Base-by-base conservation (phyloP, 1,140 invertebrate genomes). In the Sesamia nonagrioides region DNA sequence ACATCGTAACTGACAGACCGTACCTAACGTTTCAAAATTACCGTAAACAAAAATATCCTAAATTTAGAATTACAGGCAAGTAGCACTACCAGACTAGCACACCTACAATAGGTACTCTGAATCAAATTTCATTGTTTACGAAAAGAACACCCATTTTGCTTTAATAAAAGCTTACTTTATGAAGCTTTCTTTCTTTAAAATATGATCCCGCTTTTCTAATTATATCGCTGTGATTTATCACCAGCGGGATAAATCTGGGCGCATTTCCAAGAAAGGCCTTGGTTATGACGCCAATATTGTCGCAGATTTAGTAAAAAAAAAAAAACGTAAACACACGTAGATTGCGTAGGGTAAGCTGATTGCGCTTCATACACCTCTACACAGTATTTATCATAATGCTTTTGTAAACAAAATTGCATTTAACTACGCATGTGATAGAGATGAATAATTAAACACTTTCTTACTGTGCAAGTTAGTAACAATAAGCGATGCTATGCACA, bases 251-350 rank as follows among this genome's bases (percentile, higher is more conserved):
- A 80, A 79, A 71, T 81, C 81, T 86, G 85, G 85, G 83, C 85
- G 82, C 72, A 80, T 77, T 79, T 86, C 85, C 85, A 86, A 86
- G 69, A 54, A n/a, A 69, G 74, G 42, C 71, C 50, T 80, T 77
- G 71, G 21, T 11, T 58, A 58, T 82, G 79, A 82, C 79, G 75
- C 13, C 75, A 48, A 9, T 33, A 35, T 40, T 74, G 50, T 68
- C 61, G 52, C 50, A 40, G 13, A 40, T 79, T 74, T 40, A 18
- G 15, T 42, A 7, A 5, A 13, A 9, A 17, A 13, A 9, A 17
- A 71, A 54, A 52, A 71, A 71, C 17, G 48, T n/a, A 33, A 71
- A 71, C 33, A 71, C 61, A 33, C 27, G 56, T 27, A 18, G 3
- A 50, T 50, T 69, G 21, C 21, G 21, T 27, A 9, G 42, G 13